Conservation (phyloP, 2,113 vertebrate species). For the Nerophis lumbriciformis region DNA sequence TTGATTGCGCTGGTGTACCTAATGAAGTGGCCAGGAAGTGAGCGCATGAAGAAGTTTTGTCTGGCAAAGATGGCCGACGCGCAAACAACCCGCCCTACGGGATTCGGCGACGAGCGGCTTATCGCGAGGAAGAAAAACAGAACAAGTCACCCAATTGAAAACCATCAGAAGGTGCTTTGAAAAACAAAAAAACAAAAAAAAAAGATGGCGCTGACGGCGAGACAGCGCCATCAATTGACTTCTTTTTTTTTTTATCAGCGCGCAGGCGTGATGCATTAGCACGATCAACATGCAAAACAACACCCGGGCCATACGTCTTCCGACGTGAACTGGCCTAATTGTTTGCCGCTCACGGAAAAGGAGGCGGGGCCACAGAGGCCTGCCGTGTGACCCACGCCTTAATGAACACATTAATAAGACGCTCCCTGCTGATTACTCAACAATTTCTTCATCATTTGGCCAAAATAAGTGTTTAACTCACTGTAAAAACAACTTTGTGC, state of each 20-base stretch:
- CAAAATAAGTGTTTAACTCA: too few relatives aligned
- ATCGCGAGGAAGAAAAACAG: not conserved
- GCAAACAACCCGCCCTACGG: not conserved
- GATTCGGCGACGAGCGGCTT: not conserved
- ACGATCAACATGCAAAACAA: not conserved
- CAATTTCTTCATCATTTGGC: too few relatives aligned
- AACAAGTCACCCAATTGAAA: too few relatives aligned
- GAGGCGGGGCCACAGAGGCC: too few relatives aligned
- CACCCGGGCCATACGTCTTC: not conserved
- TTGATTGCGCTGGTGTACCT: too few relatives aligned
- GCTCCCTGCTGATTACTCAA: too few relatives aligned
- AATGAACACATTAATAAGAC: too few relatives aligned
- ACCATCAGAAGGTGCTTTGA: not conserved
- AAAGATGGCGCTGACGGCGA: not conserved
- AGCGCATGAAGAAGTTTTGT: too few relatives aligned
- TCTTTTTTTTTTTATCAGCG: slow-evolving; percentile 1
- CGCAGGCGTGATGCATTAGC: not conserved
- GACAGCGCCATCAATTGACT: not conserved
- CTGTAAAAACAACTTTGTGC: too few relatives aligned
- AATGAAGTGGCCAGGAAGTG: too few relatives aligned
- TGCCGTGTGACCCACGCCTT: too few relatives aligned
- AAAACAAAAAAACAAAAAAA: not conserved
- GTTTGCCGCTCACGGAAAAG: not conserved
- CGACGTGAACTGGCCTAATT: not conserved
- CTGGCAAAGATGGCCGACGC: not conserved